Conservation (phyloP, 2,797 vertebrate species). For the Menidia menidia region DNA sequence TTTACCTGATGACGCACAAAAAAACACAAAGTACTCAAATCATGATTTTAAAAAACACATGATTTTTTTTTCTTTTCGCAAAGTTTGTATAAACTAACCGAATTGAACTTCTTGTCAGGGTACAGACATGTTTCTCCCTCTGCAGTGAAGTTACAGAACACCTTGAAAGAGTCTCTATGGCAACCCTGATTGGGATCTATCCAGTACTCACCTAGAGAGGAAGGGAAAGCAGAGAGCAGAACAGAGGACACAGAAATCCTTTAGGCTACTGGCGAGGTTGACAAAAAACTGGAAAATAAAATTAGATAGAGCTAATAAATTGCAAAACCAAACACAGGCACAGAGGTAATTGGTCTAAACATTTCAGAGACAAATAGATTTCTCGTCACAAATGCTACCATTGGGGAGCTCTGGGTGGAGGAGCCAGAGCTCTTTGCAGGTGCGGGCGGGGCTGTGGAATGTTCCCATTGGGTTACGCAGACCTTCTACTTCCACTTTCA, state of each 20-base stretch:
- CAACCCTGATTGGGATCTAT: slow-evolving; percentile 98
- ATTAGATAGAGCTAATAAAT: background rate
- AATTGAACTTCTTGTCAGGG: slow-evolving; percentile 93
- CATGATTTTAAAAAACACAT: slow-evolving; percentile 3
- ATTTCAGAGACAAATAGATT: slow-evolving; percentile 13
- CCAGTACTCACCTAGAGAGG: slow-evolving; percentile 92
- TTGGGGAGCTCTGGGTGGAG: slow-evolving; percentile 90
- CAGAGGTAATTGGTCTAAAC: background rate
- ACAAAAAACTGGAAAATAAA: background rate
- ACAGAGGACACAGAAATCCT: background rate
- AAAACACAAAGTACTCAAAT: background rate
- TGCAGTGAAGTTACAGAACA: slow-evolving; percentile 97
- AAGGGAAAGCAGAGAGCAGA: background rate
- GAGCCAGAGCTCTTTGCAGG: slow-evolving; percentile 96
- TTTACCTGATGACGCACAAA: slow-evolving; percentile 87
- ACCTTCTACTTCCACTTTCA: slow-evolving; percentile 95
- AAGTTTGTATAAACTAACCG: slow-evolving; percentile 64
- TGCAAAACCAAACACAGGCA: background rate
- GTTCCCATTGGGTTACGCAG: slow-evolving; percentile 93
- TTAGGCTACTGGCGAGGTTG: too few relatives aligned
- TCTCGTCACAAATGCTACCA: slow-evolving; percentile 73
- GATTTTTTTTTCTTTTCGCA: background rate
- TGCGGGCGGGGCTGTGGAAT: slow-evolving; percentile 91
- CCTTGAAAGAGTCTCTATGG: slow-evolving; percentile 95
- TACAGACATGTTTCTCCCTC: slow-evolving; percentile 94